A percentile compares a stretch with the other conserved stretches of the same genome.
These are phyloP conservation scores for Galerucella nymphaeae DNA, from an alignment of 2,888 invertebrate species.

Conservation along the genomic window DNA sequence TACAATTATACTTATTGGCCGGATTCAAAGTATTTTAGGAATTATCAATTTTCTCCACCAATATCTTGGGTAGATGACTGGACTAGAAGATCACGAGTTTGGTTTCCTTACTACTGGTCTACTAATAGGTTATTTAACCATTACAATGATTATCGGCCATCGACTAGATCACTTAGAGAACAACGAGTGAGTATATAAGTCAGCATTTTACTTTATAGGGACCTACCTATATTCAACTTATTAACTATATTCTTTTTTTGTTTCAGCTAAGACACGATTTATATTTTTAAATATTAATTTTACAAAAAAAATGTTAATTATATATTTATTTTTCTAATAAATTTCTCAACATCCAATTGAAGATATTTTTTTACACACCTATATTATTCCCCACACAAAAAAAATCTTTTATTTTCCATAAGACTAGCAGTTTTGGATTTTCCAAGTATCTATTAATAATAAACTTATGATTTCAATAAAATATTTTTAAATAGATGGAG, in stretches of 20 bases:
- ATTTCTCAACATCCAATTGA: background rate
- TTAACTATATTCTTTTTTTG: constrained; percentile 23
- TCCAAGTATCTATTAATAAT: constrained; percentile 1
- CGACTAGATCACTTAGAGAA: constrained; percentile 53
- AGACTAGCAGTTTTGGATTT: constrained; percentile 20
- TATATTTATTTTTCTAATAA: constrained; percentile 17
- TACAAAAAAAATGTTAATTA: background rate
- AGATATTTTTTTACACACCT: background rate
- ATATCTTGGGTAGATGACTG: constrained; percentile 50
- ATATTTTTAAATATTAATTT: constrained; percentile 45
- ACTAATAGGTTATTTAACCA: constrained; percentile 52
- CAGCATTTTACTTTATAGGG: background rate
- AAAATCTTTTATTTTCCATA: background rate
- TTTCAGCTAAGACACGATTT: constrained; percentile 53
- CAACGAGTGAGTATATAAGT: constrained; percentile 54
- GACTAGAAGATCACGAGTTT: constrained; percentile 50
- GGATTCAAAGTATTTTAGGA: constrained; percentile 53
- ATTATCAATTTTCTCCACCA: constrained; percentile 53
- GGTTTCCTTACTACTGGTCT: constrained; percentile 56
- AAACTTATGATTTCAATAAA: constrained; percentile 3
- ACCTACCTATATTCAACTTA: background rate
- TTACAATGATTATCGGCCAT: constrained; percentile 53
- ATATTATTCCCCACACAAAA: no score
- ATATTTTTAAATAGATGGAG: constrained; percentile 17
- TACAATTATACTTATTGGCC: constrained; percentile 53